phyloP scores from a whole-genome alignment of 2,797 vertebrate genomes.

The Margarornis squamiger region DNA sequence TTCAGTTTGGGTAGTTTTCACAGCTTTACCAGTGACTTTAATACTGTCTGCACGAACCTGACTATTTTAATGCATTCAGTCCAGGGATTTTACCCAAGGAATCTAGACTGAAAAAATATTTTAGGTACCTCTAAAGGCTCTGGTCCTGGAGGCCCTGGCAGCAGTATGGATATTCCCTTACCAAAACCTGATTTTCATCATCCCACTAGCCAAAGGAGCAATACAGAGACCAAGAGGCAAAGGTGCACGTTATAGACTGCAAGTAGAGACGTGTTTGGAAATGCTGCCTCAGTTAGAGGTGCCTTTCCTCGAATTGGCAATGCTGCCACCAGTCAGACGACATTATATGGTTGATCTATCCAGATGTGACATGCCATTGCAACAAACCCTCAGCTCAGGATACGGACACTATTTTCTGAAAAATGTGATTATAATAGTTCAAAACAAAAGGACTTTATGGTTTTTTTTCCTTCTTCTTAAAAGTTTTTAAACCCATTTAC shows the following conservation, averaged over 20 bases:
- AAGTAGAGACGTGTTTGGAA: neutral
- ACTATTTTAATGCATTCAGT: neutral
- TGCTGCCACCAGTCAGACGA: neutral
- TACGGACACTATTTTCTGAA: constrained; percentile 20
- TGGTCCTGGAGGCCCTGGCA: neutral
- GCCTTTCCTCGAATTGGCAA: neutral
- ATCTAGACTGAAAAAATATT: neutral
- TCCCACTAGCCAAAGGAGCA: neutral
- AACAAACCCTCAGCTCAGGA: neutral
- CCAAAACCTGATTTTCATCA: neutral
- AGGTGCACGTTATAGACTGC: neutral
- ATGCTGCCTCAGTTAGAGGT: neutral
- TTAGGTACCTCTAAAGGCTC: neutral
- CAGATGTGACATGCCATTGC: constrained; percentile 36
- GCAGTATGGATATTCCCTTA: neutral
- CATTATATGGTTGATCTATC: constrained; percentile 33
- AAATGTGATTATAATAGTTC: constrained; percentile 15
- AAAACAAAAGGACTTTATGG: constrained; percentile 28
- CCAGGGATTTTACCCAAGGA: neutral
- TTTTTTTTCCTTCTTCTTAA: neutral
- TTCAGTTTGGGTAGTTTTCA: neutral
- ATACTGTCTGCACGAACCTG: neutral
- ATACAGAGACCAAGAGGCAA: neutral
- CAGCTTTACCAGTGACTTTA: neutral
- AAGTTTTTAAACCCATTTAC: constrained; percentile 59